Evolutionary conservation across 2,113 vertebrate genomes (phyloP), one percentile per base, ranked within the genome.

Genomic region (Salvator merianae): DNA sequence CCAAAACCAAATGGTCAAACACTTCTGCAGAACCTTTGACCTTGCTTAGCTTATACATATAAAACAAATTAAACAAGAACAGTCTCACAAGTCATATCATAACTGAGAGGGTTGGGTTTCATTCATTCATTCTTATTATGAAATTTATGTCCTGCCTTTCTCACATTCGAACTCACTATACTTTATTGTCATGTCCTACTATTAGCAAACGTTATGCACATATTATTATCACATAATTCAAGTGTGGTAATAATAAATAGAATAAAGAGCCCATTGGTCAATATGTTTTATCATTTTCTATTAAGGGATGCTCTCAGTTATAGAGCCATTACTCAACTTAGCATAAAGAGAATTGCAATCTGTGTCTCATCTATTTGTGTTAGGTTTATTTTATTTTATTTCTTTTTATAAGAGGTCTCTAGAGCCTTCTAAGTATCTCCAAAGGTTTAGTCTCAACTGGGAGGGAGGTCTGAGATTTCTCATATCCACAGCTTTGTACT

Each of bases 401-500:
- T 62, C 32, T 76, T 43, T 55, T 77, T 43, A 73, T 13, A 28
- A 26, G 43, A 86, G 65, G 22, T 50, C 0, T 14, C 0, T 90
- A 36, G 78, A 90, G 77, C 84, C n/a, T 71, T 80, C 47, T 3
- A 34, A 12, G 86, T 91, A 74, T 73, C 78, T 86, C 65, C 1
- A 1, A 71, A 68, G 38, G 86, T 70, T 85, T 82, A 34, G 38
- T 43, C 89, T 77, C 70, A 59, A 81, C 87, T 89, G 86, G 65
- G 47, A 88, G 79, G 86, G 75, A 88, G 89, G 83, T 40, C 82
- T 91, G 91, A 83, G 83, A 89, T 83, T 73, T 66, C 83, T 0
- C 0, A 0, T 6, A 82, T 84, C 77, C 65, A 77, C 62, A 50
- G 69, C 75, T 50, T 86, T 93, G 72, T 28, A 7, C 10, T 82